Evolutionary conservation across 53 echinoderm and acorn worm species (phyloP), one percentile per base, ranked within the genome.

Genomic region (Mesocentrotus franciscanus): DNA sequence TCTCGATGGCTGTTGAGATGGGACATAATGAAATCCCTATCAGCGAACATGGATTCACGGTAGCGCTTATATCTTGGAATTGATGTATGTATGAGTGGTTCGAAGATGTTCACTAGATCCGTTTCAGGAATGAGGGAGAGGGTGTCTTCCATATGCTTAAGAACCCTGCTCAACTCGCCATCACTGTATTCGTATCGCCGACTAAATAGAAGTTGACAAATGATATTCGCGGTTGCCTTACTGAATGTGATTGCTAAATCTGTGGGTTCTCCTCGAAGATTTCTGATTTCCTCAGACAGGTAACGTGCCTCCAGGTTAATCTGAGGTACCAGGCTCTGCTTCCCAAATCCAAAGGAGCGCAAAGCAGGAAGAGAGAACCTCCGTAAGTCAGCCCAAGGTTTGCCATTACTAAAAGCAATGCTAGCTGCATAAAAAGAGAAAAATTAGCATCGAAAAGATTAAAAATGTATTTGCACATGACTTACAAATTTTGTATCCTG

Each of bases 241-340:
- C 0, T 36, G 6, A 91, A 10, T 9, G 66, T 11, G 32, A 35
- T 18, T 36, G 62, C 24, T 35, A 68, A 34, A 20, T 91, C 68
- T 4, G 68, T 66, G 14, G 91, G 91, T 91, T 64, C 57, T 17
- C 91, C 91, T 62, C 35, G 18, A 30, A 35, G 64, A 35, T 61
- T 64, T 66, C 91, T 91, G 35, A 91, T 66, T 42, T 62, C 91
- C 64, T 91, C 91, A 7, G 35, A 32, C 17, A 91, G 36, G 62
- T 61, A 62, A 18, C 91, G 68, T 35, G 68, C 35, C 91, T 91
- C 91, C 5, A 91, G 91, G 30, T 91, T 91, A 32, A 91, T 91
- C 91, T 91, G 91, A 12, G 91, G 91, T 22, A 66, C 91, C 9
- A 91, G 64, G 91, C 91, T 91, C 36, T 91, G 62, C n/a, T 91